A percentile compares a stretch with the other conserved stretches of the same genome.
Conservation (phyloP, 2,797 vertebrate species). For the Phaenicophaeus curvirostris region DNA sequence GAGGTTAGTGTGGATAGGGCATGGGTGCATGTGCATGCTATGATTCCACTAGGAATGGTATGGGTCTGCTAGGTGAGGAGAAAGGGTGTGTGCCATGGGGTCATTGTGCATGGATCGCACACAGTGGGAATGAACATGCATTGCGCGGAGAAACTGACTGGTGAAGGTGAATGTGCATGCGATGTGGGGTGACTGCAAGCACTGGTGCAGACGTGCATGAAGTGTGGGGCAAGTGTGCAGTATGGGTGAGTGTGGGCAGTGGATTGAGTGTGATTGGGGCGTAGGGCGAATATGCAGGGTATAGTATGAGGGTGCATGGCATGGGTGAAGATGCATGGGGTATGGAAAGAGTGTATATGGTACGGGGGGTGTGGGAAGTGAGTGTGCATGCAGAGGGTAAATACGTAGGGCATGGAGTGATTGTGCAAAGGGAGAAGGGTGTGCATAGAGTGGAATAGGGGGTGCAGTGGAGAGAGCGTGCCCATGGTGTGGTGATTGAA, state of each 20-base stretch:
- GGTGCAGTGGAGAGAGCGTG: neutral
- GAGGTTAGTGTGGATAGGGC: neutral
- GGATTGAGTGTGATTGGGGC: neutral
- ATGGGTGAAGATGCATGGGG: neutral
- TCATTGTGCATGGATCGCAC: no score
- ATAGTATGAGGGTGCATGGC: neutral
- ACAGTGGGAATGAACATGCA: fast-evolving
- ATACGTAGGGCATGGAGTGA: neutral
- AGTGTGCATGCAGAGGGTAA: no score
- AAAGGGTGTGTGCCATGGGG: no score
- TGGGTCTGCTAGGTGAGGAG: fast-evolving
- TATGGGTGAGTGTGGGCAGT: no score
- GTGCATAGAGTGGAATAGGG: neutral
- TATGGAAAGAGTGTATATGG: neutral
- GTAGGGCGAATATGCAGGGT: neutral
- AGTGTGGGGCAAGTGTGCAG: fast-evolving
- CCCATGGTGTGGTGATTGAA: neutral
- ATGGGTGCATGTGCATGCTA: fast-evolving
- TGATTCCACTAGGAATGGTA: no score
- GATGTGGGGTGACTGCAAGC: neutral
- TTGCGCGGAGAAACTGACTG: neutral
- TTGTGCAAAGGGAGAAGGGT: neutral
- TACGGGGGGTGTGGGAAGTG: neutral
- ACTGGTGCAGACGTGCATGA: no score
- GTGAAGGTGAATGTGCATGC: no score